These are phyloP conservation scores for Platichthys stellatus DNA, from an alignment of 2,113 vertebrate genomes.

Conservation along the genomic window DNA sequence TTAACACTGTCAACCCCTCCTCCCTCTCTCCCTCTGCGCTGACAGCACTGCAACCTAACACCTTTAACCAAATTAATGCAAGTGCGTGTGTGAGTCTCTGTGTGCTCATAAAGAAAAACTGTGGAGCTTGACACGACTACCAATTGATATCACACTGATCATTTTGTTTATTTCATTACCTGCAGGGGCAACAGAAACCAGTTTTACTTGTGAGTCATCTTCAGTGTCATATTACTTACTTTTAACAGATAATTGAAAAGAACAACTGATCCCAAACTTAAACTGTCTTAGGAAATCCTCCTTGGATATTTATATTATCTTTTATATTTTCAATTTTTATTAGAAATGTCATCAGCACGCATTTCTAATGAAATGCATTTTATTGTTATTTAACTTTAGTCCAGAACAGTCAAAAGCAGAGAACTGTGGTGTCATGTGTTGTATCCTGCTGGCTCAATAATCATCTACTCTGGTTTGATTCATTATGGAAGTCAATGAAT, in stretches of 20 bases:
- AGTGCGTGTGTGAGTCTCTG: neutral
- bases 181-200: neutral
- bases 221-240: too few relatives aligned
- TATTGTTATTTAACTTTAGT: too few relatives aligned
- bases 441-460: conserved; percentile 1
- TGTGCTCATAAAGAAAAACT: neutral
- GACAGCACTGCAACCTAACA: conserved; percentile 19
- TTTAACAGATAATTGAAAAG: too few relatives aligned
- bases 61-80: conserved; percentile 27
- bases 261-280: too few relatives aligned
- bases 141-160: neutral
- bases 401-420: neutral
- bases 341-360: too few relatives aligned
- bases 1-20: conserved; percentile 13
- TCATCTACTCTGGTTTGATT: conserved; percentile 14
- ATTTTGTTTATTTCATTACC: neutral
- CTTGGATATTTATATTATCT: too few relatives aligned
- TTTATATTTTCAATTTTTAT: too few relatives aligned
- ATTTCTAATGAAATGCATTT: too few relatives aligned
- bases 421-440: neutral
- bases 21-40: neutral
- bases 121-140: neutral
- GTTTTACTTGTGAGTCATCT: neutral
- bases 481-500: conserved; percentile 2
- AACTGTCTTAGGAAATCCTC: too few relatives aligned